A percentile compares a stretch with the other conserved stretches of the same genome.
These are phyloP conservation scores for Drosophila insularis DNA, from an alignment of 1,140 invertebrate species.

Conservation along the genomic window DNA sequence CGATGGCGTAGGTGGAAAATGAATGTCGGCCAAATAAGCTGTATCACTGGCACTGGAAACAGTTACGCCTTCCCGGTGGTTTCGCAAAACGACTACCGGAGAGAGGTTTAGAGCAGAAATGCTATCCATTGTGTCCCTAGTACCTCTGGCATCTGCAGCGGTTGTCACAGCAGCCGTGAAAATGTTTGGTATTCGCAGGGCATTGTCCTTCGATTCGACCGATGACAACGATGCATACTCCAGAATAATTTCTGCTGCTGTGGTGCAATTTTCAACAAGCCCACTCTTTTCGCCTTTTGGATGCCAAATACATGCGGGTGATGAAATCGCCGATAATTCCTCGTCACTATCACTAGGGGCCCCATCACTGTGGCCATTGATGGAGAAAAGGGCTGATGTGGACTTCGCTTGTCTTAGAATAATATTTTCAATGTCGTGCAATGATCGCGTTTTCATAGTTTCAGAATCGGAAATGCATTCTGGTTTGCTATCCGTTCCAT, in stretches of 20 bases:
- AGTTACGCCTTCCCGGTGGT: constrained; percentile 12
- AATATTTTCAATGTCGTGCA: constrained; percentile 63
- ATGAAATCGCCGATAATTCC: neutral
- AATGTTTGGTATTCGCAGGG: neutral
- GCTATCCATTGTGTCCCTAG: constrained; percentile 2
- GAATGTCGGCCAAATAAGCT: constrained; percentile 26
- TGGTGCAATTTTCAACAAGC: constrained; percentile 31
- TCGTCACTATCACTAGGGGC: constrained; percentile 17
- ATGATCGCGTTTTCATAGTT: constrained; percentile 24
- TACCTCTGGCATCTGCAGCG: neutral
- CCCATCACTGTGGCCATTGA: constrained; percentile 18
- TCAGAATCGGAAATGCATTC: neutral
- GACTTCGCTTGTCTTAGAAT: constrained; percentile 47
- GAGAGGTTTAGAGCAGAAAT: constrained; percentile 19
- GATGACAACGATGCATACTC: constrained; percentile 61
- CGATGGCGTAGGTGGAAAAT: constrained; percentile 37
- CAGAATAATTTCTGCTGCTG: constrained; percentile 70
- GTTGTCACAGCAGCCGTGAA: neutral
- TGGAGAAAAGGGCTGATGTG: constrained; percentile 7
- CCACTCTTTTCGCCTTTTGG: constrained; percentile 22
- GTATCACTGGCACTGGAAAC: constrained; percentile 23
- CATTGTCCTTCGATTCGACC: constrained; percentile 14
- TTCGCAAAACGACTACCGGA: constrained; percentile 1
- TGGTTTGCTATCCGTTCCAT: neutral
- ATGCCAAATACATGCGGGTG: constrained; percentile 72